Conservation (phyloP, 1,140 invertebrate genomes). For the Drosophila nasuta region DNA sequence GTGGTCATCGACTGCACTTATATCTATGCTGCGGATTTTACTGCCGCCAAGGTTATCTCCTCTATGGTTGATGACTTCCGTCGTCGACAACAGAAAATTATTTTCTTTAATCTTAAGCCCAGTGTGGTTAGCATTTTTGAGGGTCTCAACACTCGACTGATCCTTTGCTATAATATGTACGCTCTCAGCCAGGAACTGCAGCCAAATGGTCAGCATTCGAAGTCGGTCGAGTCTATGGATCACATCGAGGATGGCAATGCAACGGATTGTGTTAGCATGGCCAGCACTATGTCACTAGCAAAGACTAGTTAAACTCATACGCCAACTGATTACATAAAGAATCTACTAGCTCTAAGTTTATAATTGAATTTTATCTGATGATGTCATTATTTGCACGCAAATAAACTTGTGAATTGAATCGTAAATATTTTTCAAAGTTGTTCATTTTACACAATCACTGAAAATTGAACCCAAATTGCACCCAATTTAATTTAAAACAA, state of each 20-base stretch:
- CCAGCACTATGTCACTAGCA: constrained; percentile 55
- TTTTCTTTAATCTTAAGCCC: constrained; percentile 93
- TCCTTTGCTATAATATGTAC: constrained; percentile 90
- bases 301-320: constrained; percentile 9
- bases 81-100: constrained; percentile 88
- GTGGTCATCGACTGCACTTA: constrained; percentile 94
- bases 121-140: constrained; percentile 92
- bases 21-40: constrained; percentile 93
- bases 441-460: no score
- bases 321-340: no score
- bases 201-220: constrained; percentile 49
- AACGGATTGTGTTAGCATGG: constrained; percentile 62
- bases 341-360: no score
- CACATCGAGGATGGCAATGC: constrained; percentile 33
- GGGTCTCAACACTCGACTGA: constrained; percentile 89
- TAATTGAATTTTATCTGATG: no score
- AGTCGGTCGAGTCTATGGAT: constrained; percentile 60
- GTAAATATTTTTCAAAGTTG: no score
- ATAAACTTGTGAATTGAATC: no score
- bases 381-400: no score
- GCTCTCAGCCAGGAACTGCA: constrained; percentile 89
- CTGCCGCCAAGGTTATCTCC: constrained; percentile 91
- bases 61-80: constrained; percentile 90
- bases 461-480: no score
- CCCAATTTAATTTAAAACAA: no score